A percentile compares a stretch with the other conserved stretches of the same genome.
Evolutionary conservation across 2,888 invertebrate species (phyloP).

Genomic region (Mythimna albipuncta): DNA sequence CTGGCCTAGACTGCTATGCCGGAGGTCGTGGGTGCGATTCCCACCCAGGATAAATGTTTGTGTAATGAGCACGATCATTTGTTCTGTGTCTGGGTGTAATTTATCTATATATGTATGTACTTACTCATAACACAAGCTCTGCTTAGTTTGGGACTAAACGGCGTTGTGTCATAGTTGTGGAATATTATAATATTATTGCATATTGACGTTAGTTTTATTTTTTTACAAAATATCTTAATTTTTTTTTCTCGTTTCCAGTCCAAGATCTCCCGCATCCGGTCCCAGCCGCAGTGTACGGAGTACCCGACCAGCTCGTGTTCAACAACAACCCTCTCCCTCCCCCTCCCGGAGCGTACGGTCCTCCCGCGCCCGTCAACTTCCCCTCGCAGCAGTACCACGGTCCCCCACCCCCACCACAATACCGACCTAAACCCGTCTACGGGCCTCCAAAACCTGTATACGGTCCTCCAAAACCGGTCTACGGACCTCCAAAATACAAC

Average conservation of each 20-base stretch:
- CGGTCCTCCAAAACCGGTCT: slow-evolving; percentile 80
- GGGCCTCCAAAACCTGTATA: slow-evolving; percentile 84
- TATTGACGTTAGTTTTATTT: no score
- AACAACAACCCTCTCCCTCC: slow-evolving; percentile 75
- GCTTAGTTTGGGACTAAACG: no score
- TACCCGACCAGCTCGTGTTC: slow-evolving; percentile 85
- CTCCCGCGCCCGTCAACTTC: slow-evolving; percentile 87
- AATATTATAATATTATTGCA: no score
- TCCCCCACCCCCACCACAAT: slow-evolving; percentile 85
- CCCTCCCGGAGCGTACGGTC: slow-evolving; percentile 86
- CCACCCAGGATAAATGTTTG: no score
- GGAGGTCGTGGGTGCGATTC: no score
- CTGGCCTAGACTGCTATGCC: no score
- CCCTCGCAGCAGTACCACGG: slow-evolving; percentile 85
- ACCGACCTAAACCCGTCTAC: slow-evolving; percentile 78
- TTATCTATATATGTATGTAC: no score
- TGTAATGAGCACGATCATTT: no score
- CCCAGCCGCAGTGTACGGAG: slow-evolving; percentile 91
- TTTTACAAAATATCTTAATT: no score
- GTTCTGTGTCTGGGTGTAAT: no score
- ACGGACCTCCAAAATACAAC: slow-evolving; percentile 79
- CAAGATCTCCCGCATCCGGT: slow-evolving; percentile 86
- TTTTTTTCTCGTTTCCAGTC: slow-evolving; percentile 68
- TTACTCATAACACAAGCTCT: no score
- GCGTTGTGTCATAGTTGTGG: no score